Evolutionary conservation across 2,888 invertebrate species (phyloP).

Genomic region (Lucinisca nassula): DNA sequence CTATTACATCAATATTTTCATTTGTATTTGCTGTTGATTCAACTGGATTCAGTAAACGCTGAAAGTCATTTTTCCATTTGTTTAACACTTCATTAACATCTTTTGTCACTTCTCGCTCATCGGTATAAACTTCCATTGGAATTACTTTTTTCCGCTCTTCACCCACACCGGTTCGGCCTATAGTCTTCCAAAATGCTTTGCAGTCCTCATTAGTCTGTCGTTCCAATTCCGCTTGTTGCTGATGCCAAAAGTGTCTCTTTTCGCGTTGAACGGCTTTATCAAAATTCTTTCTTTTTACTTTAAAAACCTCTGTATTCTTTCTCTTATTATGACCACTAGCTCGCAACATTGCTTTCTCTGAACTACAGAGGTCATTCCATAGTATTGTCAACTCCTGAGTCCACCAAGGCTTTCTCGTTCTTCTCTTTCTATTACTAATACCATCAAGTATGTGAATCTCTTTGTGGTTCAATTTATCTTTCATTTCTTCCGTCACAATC

Average conservation of each 20-base stretch:
- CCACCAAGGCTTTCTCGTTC: too few species aligned
- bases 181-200: not conserved
- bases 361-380: not conserved
- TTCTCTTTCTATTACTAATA: too few species aligned
- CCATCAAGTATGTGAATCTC: too few species aligned
- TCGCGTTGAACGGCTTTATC: not conserved
- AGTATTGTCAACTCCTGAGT: too few species aligned
- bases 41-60: too few species aligned
- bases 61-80: too few species aligned
- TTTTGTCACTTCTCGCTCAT: too few species aligned
- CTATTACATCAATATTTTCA: too few species aligned
- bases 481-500: too few species aligned
- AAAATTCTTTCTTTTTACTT: not conserved
- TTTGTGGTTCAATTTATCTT: too few species aligned
- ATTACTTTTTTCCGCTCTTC: not conserved
- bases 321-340: not conserved
- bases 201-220: not conserved
- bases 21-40: too few species aligned
- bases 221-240: not conserved
- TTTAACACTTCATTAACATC: too few species aligned
- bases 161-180: not conserved
- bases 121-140: slow-evolving; percentile 15
- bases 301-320: not conserved
- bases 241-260: not conserved
- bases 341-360: not conserved